Conservation (phyloP, 2,888 invertebrate genomes). For the Syrista parreyssii region DNA sequence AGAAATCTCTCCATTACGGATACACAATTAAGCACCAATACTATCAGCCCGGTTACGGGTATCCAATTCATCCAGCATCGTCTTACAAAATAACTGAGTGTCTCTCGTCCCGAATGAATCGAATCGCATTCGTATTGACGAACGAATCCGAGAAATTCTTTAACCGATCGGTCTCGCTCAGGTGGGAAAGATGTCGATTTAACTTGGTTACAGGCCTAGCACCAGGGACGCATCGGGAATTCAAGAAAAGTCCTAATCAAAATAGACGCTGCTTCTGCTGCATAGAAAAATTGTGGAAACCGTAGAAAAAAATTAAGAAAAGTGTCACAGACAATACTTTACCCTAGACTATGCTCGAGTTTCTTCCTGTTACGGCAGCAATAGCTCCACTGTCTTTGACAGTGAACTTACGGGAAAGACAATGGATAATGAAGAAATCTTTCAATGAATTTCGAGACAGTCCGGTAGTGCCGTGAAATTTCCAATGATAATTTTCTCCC, state of each 20-base stretch:
- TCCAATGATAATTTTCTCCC: neutral
- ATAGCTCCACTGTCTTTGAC: neutral
- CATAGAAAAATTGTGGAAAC: neutral
- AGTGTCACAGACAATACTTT: neutral
- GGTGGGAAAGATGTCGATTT: constrained; percentile 25
- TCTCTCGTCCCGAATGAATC: constrained; percentile 32
- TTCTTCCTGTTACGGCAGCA: neutral
- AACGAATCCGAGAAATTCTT: constrained; percentile 46
- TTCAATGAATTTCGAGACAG: neutral
- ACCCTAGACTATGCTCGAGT: neutral
- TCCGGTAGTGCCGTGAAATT: neutral
- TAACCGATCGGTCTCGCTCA: constrained; percentile 46
- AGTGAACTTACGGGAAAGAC: neutral
- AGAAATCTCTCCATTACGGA: constrained; percentile 1
- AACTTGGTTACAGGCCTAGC: neutral
- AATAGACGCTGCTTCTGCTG: neutral
- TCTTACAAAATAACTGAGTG: constrained; percentile 21
- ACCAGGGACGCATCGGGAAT: neutral
- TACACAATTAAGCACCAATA: neutral
- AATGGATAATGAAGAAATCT: neutral
- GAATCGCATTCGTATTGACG: constrained; percentile 36
- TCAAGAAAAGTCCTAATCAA: neutral
- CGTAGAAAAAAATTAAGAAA: neutral
- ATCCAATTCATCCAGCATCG: constrained; percentile 9
- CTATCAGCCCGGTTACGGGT: constrained; percentile 3